phyloP scores from a whole-genome alignment of 1,140 invertebrate species.

The Temnothorax nylanderi region DNA sequence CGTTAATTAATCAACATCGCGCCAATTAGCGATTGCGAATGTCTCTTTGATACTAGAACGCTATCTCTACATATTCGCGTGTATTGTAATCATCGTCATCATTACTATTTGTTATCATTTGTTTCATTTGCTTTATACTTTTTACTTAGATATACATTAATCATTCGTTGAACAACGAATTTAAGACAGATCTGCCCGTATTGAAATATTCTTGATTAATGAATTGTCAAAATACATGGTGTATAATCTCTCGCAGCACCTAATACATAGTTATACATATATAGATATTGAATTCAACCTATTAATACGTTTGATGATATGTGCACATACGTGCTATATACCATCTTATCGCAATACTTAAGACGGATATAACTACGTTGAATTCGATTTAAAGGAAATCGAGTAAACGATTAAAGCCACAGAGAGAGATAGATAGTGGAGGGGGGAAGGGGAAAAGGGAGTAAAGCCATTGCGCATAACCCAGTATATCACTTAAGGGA shows the following conservation, averaged over 20 bases:
- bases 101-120: conserved; percentile 42
- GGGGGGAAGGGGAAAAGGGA: no score
- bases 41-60: conserved; percentile 38
- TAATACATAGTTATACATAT: neutral
- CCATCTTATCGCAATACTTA: neutral
- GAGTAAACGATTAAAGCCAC: neutral
- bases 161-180: neutral
- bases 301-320: conserved; percentile 11
- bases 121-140: conserved; percentile 1
- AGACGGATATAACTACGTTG: neutral
- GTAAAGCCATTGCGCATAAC: neutral
- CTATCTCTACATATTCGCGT: neutral
- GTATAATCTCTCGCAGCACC: neutral
- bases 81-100: conserved; percentile 29
- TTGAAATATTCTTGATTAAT: neutral
- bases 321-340: neutral
- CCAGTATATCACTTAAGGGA: neutral
- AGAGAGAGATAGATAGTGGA: no score
- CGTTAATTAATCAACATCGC: conserved; percentile 58
- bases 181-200: neutral
- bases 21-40: conserved; percentile 51
- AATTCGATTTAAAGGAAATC: neutral
- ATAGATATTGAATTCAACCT: neutral
- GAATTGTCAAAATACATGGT: neutral
- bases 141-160: neutral